Conservation (phyloP, 2,888 invertebrate genomes). For the Ichneumoninae sp. region DNA sequence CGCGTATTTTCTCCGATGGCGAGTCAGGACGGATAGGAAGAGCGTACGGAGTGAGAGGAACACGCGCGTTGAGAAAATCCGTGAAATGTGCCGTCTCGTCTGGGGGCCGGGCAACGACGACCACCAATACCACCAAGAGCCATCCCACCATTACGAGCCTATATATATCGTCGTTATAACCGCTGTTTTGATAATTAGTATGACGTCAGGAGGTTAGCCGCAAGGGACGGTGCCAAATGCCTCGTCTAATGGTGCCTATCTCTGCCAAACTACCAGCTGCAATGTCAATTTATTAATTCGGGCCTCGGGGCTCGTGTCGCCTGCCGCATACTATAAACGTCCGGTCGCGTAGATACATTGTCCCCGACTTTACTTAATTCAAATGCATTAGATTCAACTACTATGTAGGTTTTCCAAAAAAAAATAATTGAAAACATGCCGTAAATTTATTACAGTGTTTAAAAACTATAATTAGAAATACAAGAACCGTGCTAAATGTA, state of each 20-base stretch:
- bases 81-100: slow-evolving; percentile 49
- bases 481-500: neutral
- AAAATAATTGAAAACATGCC: neutral
- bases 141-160: neutral
- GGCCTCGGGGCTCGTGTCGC: slow-evolving; percentile 48
- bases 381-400: slow-evolving; percentile 3
- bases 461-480: neutral
- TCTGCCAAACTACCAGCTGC: slow-evolving; percentile 80
- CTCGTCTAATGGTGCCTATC: slow-evolving; percentile 75
- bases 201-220: slow-evolving; percentile 72
- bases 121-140: slow-evolving; percentile 2
- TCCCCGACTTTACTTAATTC: slow-evolving; percentile 21
- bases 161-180: slow-evolving; percentile 48
- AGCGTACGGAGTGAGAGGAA: slow-evolving; percentile 11
- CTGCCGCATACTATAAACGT: slow-evolving; percentile 40
- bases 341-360: neutral
- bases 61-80: slow-evolving; percentile 27
- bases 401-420: neutral
- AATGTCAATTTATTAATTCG: slow-evolving; percentile 79
- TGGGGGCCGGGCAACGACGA: slow-evolving; percentile 20
- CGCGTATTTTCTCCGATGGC: slow-evolving; percentile 30
- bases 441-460: neutral
- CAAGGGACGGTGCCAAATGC: slow-evolving; percentile 76
- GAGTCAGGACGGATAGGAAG: slow-evolving; percentile 9
- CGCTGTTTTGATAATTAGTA: slow-evolving; percentile 76